These are phyloP conservation scores for Dinomys branickii DNA, from an alignment of 2,113 vertebrate species.

Conservation along the genomic window DNA sequence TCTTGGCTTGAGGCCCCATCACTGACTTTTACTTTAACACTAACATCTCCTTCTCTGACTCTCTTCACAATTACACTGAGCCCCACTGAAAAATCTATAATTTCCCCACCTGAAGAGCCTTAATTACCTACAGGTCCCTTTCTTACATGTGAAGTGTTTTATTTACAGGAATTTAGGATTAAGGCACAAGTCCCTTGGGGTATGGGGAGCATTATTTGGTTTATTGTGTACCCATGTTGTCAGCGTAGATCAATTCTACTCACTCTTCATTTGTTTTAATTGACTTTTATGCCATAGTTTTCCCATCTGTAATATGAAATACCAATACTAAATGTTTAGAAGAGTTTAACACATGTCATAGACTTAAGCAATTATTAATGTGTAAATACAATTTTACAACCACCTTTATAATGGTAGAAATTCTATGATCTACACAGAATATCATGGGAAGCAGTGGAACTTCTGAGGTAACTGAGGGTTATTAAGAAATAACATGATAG, in stretches of 20 bases:
- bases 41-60: background rate
- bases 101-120: background rate
- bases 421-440: background rate
- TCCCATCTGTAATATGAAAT: background rate
- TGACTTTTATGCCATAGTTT: background rate
- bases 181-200: background rate
- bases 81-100: background rate
- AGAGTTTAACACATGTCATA: background rate
- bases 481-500: background rate
- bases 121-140: background rate
- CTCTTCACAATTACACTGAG: background rate
- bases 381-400: constrained; percentile 30
- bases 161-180: background rate
- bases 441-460: background rate
- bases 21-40: background rate
- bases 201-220: background rate
- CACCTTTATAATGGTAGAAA: constrained; percentile 17
- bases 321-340: background rate
- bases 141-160: background rate
- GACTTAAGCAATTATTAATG: background rate
- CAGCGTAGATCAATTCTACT: background rate
- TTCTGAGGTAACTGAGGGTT: background rate
- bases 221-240: background rate
- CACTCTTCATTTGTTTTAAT: background rate
- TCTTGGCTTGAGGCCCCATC: background rate